A percentile compares a stretch with the other conserved stretches of the same genome.
phyloP scores from a whole-genome alignment of 2,888 invertebrate species.

The Trisateles emortualis region DNA sequence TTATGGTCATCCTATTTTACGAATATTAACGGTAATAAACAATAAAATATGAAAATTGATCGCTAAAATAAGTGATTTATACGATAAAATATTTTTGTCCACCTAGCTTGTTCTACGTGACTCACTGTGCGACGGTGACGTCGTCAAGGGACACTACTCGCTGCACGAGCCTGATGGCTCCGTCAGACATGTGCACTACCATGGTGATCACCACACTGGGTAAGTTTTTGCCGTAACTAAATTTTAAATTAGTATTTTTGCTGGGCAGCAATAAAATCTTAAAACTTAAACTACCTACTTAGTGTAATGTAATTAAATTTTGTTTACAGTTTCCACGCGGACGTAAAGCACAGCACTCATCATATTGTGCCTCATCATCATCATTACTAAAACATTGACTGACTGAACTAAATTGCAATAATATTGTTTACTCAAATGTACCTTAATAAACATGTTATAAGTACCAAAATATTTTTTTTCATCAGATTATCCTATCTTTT shows the following conservation, averaged over 20 bases:
- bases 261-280: too few relatives aligned
- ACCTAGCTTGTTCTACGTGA: too few relatives aligned
- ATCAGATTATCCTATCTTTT: too few relatives aligned
- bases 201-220: conserved; percentile 76
- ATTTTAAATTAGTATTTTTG: neutral
- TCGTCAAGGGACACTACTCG: conserved; percentile 61
- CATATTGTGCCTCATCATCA: conserved; percentile 46
- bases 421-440: too few relatives aligned
- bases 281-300: neutral
- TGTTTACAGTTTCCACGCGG: conserved; percentile 52
- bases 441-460: too few relatives aligned
- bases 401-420: neutral
- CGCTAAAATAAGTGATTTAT: too few relatives aligned
- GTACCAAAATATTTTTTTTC: too few relatives aligned
- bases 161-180: conserved; percentile 82
- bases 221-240: conserved; percentile 33
- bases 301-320: neutral
- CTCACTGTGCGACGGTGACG: too few relatives aligned
- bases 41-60: too few relatives aligned
- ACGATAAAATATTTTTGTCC: too few relatives aligned
- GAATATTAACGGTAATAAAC: too few relatives aligned
- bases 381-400: neutral
- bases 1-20: too few relatives aligned
- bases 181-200: conserved; percentile 79
- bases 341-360: conserved; percentile 56